Evolutionary conservation across 1,140 invertebrate species (phyloP).

Genomic region (Sycobia sp.): DNA sequence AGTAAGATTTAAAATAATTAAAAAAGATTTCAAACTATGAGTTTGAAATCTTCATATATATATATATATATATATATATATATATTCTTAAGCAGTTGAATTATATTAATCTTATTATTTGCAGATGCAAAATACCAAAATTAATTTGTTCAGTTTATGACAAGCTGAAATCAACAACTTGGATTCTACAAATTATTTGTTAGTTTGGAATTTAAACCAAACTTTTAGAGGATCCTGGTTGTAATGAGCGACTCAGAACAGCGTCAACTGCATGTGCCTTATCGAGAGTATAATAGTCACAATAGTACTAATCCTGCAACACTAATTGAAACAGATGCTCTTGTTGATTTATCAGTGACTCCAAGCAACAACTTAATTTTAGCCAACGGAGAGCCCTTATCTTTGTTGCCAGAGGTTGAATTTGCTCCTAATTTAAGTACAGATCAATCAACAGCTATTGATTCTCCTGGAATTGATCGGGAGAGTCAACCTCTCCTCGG

Average conservation of each 20-base stretch:
- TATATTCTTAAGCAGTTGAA: no score
- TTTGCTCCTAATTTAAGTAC: slow-evolving; percentile 51
- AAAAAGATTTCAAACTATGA: no score
- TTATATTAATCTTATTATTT: no score
- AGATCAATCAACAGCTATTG: slow-evolving; percentile 65
- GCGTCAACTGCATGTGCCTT: slow-evolving; percentile 60
- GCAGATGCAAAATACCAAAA: no score
- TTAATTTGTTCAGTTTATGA: no score
- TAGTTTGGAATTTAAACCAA: slow-evolving; percentile 35
- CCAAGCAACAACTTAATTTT: slow-evolving; percentile 24
- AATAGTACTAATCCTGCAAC: slow-evolving; percentile 49
- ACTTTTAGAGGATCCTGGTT: slow-evolving; percentile 41
- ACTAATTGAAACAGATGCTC: slow-evolving; percentile 52
- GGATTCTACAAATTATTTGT: slow-evolving; percentile 1
- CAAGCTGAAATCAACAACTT: neutral
- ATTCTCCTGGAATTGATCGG: slow-evolving; percentile 77
- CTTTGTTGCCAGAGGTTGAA: slow-evolving; percentile 56
- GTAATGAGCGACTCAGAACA: slow-evolving; percentile 62
- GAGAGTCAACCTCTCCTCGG: slow-evolving; percentile 88
- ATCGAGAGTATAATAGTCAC: slow-evolving; percentile 59
- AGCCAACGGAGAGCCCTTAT: slow-evolving; percentile 38
- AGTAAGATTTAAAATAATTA: no score
- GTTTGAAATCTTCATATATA: no score
- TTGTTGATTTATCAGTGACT: slow-evolving; percentile 51
- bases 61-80: no score